Evolutionary conservation across 2,888 invertebrate species (phyloP), one percentile per base, ranked within the genome.

Genomic region (Conomelus anceps): DNA sequence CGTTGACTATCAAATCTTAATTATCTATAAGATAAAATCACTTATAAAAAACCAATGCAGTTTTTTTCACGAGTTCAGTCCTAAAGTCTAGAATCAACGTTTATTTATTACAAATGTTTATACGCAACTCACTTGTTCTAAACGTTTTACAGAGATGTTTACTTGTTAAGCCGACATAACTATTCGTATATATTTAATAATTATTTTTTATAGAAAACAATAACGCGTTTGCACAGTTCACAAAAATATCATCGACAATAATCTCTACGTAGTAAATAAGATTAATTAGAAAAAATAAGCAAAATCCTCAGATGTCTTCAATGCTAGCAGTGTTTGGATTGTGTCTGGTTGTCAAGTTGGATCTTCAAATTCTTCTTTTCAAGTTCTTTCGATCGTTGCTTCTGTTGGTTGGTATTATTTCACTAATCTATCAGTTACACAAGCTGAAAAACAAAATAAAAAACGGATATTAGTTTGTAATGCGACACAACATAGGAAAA

Each of bases 281-380:
- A 85, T 23, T 85, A 85, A 85, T 85, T 85, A 85, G 24, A 91
- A 91, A 91, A 63, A 90, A 87, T 88, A 90, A 90, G 89, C 34
- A 95, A 95, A 95, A 96, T 96, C 96, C 96, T 96, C 96, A 96
- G 96, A 96, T 96, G 96, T 96, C 96, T 96, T 96, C 96, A 96
- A 96, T 96, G 96, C 96, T 96, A 96, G 96, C 96, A 96, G 96
- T 95, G 95, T 96, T 95, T 95, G 95, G 95, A 94, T 96, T 92
- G 91, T 92, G 91, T 92, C 91, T 91, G 89, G 90, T 90, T 91
- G 91, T 90, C 89, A 90, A 90, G 91, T 41, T 41, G 17, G 17
- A 41, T 20, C 13, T 41, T 41, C 13, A 17, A 41, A 85, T 23
- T 85, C 24, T 85, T 85, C 85, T 85, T 85, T 24, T 85, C 24